Evolutionary conservation across 2,113 vertebrate genomes (phyloP), one percentile per base, ranked within the genome.

Genomic region (Arizona elegans): DNA sequence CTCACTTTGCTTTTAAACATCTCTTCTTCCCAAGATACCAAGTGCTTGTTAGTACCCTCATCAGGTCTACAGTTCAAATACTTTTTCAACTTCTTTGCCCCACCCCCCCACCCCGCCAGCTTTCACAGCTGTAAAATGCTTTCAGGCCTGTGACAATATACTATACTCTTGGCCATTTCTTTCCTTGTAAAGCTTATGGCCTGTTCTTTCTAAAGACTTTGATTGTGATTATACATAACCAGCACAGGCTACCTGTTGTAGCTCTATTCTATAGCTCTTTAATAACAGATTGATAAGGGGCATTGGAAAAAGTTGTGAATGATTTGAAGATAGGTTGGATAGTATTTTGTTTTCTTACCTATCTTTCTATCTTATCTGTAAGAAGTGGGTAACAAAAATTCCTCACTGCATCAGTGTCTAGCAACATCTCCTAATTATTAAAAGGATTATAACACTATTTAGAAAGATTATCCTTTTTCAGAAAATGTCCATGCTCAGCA

Each of bases 201-300:
- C 52, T 88, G 15, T 70, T 87, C 21, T 93, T 92, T 88, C 62
- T 52, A 92, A 43, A 92, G 90, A 7, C 50, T 92, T 90, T 86
- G 88, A 90, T 90, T 93, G 89, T 86, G 47, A 90, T 53, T 90
- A 56, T 62, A 54, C 29, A 62, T 90, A 54, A 43, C 54, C 54
- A 38, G n/a, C 38, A 19, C 88, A 11, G 58, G 11, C 21, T 55
- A 62, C 26, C 21, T 86, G 1, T 93, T 88, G 52, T 86, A 86
- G 11, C 12, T 53, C 15, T 90, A 1, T 86, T 33, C 54, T 86
- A 8, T 50, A 90, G 54, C 50, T 38, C 50, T 92, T 24, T 87
- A 65, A 59, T 33, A n/a, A 88, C 55, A 88, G 29, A 65, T 58
- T 88, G 87, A 88, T 62, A 56, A 92, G 59, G 53, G 50, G 26